Evolutionary conservation across 2,888 invertebrate genomes (phyloP), one percentile per base, ranked within the genome.

Genomic region (Odontocerum albicorne): DNA sequence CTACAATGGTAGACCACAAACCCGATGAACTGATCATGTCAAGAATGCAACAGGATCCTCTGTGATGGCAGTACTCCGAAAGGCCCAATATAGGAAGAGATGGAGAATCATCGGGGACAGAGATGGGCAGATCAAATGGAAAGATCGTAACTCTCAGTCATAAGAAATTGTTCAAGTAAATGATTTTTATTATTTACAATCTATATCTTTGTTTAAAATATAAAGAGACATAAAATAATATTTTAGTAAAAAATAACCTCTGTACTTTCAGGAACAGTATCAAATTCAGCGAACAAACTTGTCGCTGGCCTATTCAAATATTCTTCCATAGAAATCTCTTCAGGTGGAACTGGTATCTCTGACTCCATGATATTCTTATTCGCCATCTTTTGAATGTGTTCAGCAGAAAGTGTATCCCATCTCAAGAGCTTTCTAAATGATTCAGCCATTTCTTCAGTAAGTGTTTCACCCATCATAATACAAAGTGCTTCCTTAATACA

Each of bases 381-480:
- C 2, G 45, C 39, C 49, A 60, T 38, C 8, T 27, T 35, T 38
- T 40, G 49, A 8, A 60, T 19, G 16, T 54, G 36, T 35, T 58
- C 55, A 2, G 19, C 16, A 2, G 57, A 43, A 7, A 60, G 77
- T 1, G 71, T 73, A 0, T 71, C 66, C 82, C 83, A 84, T 16
- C 76, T 75, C 64, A 87, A 73, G 17, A 82, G 64, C 1, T 63
- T 62, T 39, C 69, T 69, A 59, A 85, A 80, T 38, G 74, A 68
- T 1, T 61, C 64, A 1, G 70, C 71, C 63, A 86, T 82, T 1
- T 77, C 70, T 6, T 70, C 64, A 0, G 72, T 72, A 54, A 88
- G 68, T 20, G 76, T 72, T 49, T 82, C 81, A 0, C 88, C 88
- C 81, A 88, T 83, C 69, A 88, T 79, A 62, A 85, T 73, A 12